These are phyloP conservation scores for Argyrosomus japonicus DNA, from an alignment of 2,113 vertebrate species.

Conservation along the genomic window DNA sequence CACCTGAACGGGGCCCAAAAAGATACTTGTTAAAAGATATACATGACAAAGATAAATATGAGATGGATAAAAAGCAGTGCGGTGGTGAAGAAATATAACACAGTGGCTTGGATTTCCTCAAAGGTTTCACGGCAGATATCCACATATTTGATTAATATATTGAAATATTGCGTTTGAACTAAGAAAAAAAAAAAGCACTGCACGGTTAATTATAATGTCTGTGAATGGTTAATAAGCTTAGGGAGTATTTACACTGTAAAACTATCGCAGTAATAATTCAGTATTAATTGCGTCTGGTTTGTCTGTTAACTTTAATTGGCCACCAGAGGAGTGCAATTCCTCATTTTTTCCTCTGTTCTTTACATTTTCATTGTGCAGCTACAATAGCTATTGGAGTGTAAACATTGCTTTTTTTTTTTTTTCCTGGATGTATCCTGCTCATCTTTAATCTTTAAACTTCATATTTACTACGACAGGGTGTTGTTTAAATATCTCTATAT, in stretches of 20 bases:
- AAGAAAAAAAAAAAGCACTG: slow-evolving; percentile 27
- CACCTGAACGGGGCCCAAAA: not conserved
- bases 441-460: not conserved
- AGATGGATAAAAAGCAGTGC: not conserved
- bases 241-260: slow-evolving; percentile 48
- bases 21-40: not conserved
- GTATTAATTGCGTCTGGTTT: slow-evolving; percentile 50
- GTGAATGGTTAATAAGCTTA: slow-evolving; percentile 50
- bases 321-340: slow-evolving; percentile 47
- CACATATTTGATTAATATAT: not conserved
- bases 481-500: not conserved
- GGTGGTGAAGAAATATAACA: not conserved
- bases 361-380: not conserved
- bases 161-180: not conserved
- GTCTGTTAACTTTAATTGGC: slow-evolving; percentile 63
- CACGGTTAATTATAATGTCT: slow-evolving; percentile 23
- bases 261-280: slow-evolving; percentile 41
- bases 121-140: not conserved
- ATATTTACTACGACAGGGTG: not conserved
- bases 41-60: not conserved
- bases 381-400: not conserved
- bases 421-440: not conserved
- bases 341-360: slow-evolving; percentile 22
- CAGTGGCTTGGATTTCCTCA: not conserved
- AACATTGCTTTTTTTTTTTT: not conserved